Conservation (phyloP, 2,797 vertebrate species). For the Lagorchestes hirsutus region DNA sequence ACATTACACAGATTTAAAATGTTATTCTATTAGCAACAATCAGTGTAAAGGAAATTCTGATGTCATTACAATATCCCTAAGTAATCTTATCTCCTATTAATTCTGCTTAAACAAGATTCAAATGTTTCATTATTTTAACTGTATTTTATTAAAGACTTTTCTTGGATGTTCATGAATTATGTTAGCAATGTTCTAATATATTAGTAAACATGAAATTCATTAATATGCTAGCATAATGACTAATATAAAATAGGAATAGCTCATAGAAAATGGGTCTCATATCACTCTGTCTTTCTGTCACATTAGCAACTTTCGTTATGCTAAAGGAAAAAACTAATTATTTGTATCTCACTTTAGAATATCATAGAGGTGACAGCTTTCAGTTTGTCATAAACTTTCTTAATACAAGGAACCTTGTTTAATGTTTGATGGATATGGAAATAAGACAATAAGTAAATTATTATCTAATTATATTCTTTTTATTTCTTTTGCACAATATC, state of each 20-base stretch:
- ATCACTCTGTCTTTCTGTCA: constrained; percentile 40
- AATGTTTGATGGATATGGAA: constrained; percentile 67
- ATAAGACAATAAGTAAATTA: constrained; percentile 70
- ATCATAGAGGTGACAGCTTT: constrained; percentile 63
- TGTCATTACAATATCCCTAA: constrained; percentile 29
- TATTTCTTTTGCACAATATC: constrained; percentile 57
- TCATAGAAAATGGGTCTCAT: constrained; percentile 60
- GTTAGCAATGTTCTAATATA: constrained; percentile 58
- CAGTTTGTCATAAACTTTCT: constrained; percentile 57
- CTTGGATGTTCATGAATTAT: constrained; percentile 52
- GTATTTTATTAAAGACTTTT: constrained; percentile 59
- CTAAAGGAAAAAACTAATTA: constrained; percentile 70
- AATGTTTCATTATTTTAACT: constrained; percentile 58
- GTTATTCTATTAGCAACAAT: not conserved
- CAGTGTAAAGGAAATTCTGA: constrained; percentile 41
- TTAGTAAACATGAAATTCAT: constrained; percentile 68
- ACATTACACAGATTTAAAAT: not conserved
- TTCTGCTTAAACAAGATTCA: constrained; percentile 42
- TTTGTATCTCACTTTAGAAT: constrained; percentile 69
- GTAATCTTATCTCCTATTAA: constrained; percentile 20
- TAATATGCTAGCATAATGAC: constrained; percentile 38
- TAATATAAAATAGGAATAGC: constrained; percentile 61
- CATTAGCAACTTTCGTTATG: constrained; percentile 66
- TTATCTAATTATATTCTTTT: constrained; percentile 60
- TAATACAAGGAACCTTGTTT: constrained; percentile 58